phyloP scores from a whole-genome alignment of 2,797 vertebrate genomes.

The Periophthalmus magnuspinnatus region DNA sequence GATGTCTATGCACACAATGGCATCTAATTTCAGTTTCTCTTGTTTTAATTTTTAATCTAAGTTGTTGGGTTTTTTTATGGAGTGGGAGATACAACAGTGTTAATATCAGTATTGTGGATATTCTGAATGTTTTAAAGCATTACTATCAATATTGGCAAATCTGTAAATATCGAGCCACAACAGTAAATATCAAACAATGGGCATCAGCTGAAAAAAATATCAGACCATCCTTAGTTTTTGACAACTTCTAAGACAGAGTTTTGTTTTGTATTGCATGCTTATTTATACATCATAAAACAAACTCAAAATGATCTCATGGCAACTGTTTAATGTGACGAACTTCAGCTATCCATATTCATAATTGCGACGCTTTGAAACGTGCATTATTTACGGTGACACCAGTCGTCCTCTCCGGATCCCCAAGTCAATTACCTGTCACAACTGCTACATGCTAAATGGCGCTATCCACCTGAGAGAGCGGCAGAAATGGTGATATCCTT shows the following conservation, averaged over 20 bases:
- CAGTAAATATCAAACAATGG: background rate
- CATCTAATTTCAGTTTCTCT: background rate
- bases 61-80: background rate
- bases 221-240: background rate
- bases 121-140: background rate
- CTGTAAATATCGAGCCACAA: background rate
- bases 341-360: constrained; percentile 73
- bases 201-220: background rate
- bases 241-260: background rate
- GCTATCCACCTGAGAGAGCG: constrained; percentile 65
- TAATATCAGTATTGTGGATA: background rate
- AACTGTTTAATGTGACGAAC: constrained; percentile 56
- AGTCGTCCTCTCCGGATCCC: constrained; percentile 57
- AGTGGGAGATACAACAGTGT: background rate
- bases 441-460: constrained; percentile 72
- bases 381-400: constrained; percentile 73
- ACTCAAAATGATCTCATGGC: constrained; percentile 22
- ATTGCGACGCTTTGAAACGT: constrained; percentile 49
- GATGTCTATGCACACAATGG: background rate
- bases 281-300: constrained; percentile 25
- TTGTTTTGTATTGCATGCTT: background rate
- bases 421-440: constrained; percentile 76
- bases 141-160: background rate
- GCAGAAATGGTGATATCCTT: constrained; percentile 57
- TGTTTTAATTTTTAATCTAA: background rate